phyloP scores from a whole-genome alignment of 2,888 invertebrate species.

The Stenodema calcarata region DNA sequence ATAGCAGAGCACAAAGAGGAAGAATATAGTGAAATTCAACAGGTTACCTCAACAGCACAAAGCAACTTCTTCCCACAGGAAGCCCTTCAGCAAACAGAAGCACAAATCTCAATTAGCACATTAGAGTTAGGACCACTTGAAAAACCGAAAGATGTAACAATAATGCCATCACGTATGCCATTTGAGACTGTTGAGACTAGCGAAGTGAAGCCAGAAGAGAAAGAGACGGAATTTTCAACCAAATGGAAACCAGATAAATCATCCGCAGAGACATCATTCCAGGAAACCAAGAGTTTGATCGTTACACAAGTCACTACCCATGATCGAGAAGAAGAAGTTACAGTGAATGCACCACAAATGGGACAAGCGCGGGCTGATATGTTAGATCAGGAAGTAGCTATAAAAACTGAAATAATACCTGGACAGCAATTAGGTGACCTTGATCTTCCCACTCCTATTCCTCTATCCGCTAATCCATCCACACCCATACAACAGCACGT shows the following conservation, averaged over 20 bases:
- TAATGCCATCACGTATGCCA: slow-evolving; percentile 59
- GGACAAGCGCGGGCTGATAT: slow-evolving; percentile 55
- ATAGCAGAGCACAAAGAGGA: slow-evolving; percentile 58
- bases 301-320: slow-evolving; percentile 58
- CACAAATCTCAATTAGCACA: slow-evolving; percentile 55
- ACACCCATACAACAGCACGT: slow-evolving; percentile 57
- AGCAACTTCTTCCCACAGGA: slow-evolving; percentile 62
- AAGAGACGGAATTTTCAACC: slow-evolving; percentile 58
- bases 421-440: slow-evolving; percentile 57
- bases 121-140: slow-evolving; percentile 51
- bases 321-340: slow-evolving; percentile 58
- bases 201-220: slow-evolving; percentile 61
- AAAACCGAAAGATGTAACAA: slow-evolving; percentile 60
- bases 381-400: slow-evolving; percentile 56
- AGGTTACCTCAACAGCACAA: slow-evolving; percentile 57
- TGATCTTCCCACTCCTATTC: slow-evolving; percentile 52
- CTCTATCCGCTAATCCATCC: slow-evolving; percentile 56
- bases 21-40: slow-evolving; percentile 53
- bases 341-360: slow-evolving; percentile 59
- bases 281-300: slow-evolving; percentile 60
- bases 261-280: slow-evolving; percentile 58
- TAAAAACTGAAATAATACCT: slow-evolving; percentile 58
- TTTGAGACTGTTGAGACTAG: slow-evolving; percentile 62
- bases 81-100: slow-evolving; percentile 61
- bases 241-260: slow-evolving; percentile 56